Evolutionary conservation across 1,140 invertebrate species (phyloP).

Genomic region (Panonychus citri): DNA sequence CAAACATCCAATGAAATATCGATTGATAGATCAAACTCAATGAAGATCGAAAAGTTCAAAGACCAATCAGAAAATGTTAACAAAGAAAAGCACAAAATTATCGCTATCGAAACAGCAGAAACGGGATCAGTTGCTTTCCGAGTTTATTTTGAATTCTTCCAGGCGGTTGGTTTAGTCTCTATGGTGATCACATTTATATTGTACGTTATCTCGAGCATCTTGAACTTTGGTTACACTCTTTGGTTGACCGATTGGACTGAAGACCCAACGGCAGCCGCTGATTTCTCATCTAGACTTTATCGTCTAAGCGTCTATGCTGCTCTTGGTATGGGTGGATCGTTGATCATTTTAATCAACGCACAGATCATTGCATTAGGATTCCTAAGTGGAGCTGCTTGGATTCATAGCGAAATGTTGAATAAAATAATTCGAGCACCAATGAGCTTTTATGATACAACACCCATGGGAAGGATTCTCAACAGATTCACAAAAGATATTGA

Average conservation of each 20-base stretch:
- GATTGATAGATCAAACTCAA: background rate
- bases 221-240: conserved; percentile 18
- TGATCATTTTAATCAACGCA: background rate
- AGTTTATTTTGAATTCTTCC: conserved; percentile 6
- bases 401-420: conserved; percentile 10
- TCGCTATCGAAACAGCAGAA: conserved; percentile 4
- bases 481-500: conserved; percentile 30
- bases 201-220: background rate
- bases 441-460: conserved; percentile 20
- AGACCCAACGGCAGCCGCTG: conserved; percentile 9
- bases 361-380: background rate
- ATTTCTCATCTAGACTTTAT: conserved; percentile 38
- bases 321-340: conserved; percentile 49
- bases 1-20: no score
- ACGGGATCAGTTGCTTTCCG: conserved; percentile 8
- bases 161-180: conserved; percentile 1
- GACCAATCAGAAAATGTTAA: background rate
- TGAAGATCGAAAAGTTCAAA: background rate
- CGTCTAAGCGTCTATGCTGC: conserved; percentile 74
- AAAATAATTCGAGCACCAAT: conserved; percentile 17
- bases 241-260: background rate
- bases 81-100: conserved; percentile 30
- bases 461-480: conserved; percentile 27
- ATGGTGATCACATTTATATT: conserved; percentile 1
- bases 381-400: conserved; percentile 1